Percentiles rank a stretch among this genome's conserved stretches.
Evolutionary conservation across 2,888 invertebrate genomes (phyloP).

Genomic region (Drosophila cracens): DNA sequence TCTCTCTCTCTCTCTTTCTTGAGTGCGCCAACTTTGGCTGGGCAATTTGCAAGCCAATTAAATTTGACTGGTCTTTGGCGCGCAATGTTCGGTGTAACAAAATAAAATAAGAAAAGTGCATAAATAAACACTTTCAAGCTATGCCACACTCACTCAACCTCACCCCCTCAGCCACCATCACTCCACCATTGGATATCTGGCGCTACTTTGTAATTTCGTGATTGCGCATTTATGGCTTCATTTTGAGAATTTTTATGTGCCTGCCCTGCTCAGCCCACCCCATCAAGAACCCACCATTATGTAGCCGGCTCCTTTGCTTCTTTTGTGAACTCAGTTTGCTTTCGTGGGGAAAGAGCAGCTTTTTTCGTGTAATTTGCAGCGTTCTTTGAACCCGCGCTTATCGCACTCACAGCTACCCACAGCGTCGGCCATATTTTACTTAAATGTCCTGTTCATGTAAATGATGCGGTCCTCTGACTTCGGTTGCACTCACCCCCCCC

Average conservation of each 20-base stretch:
- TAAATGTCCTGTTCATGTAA: constrained; percentile 77
- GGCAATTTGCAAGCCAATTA: constrained; percentile 78
- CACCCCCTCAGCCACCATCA: neutral
- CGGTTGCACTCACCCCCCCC: neutral
- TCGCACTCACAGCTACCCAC: constrained; percentile 50
- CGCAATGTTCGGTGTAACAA: constrained; percentile 51
- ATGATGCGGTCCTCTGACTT: constrained; percentile 58
- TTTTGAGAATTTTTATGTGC: constrained; percentile 76
- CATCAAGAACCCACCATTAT: neutral
- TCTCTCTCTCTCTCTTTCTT: neutral
- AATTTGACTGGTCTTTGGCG: constrained; percentile 68
- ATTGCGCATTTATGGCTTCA: constrained; percentile 82
- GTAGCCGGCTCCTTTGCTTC: constrained; percentile 22
- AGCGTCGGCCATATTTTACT: constrained; percentile 71
- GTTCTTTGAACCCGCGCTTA: constrained; percentile 72
- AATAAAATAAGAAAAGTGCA: constrained; percentile 61
- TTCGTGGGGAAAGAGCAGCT: constrained; percentile 28
- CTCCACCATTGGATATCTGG: constrained; percentile 22
- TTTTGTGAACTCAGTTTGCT: constrained; percentile 39
- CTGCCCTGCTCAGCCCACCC: neutral
- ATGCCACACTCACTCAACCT: constrained; percentile 28
- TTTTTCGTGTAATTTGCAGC: constrained; percentile 72
- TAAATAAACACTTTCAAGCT: constrained; percentile 72
- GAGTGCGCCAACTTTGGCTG: constrained; percentile 18
- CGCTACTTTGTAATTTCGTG: constrained; percentile 75